phyloP scores from a whole-genome alignment of 1,140 invertebrate genomes.

The Drosophila azteca region DNA sequence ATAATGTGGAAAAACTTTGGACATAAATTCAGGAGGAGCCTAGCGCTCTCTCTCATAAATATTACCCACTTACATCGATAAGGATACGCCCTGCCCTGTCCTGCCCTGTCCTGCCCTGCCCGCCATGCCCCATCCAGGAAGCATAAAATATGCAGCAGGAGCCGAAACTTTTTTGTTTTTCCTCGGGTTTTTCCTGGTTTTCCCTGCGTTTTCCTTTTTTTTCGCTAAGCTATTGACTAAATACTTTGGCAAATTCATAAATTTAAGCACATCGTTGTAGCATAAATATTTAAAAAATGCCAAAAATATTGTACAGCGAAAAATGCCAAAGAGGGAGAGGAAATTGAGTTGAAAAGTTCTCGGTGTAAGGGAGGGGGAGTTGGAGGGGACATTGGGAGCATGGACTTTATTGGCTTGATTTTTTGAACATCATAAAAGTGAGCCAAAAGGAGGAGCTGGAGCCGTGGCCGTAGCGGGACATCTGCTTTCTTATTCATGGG shows the following conservation, averaged over 20 bases:
- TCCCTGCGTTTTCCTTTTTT: too few species aligned
- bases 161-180: constrained; percentile 46
- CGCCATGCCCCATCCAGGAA: too few species aligned
- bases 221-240: constrained; percentile 75
- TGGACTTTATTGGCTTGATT: constrained; percentile 73
- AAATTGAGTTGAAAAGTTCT: constrained; percentile 77
- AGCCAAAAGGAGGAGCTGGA: constrained; percentile 1
- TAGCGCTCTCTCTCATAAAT: constrained; percentile 54
- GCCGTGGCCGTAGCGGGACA: neutral
- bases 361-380: constrained; percentile 6
- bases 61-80: constrained; percentile 62
- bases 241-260: constrained; percentile 81
- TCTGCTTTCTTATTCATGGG: constrained; percentile 75
- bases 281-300: constrained; percentile 77
- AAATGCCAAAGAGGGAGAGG: constrained; percentile 32
- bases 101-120: too few species aligned
- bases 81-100: constrained; percentile 2
- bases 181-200: constrained; percentile 6
- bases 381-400: too few species aligned
- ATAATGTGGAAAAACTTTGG: constrained; percentile 57
- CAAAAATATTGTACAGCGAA: constrained; percentile 35
- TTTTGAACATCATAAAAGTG: constrained; percentile 55
- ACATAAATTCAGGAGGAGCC: constrained; percentile 67
- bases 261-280: constrained; percentile 66
- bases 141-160: constrained; percentile 68